These are phyloP conservation scores for Orussus abietinus DNA, from an alignment of 1,140 invertebrate genomes.

Conservation along the genomic window DNA sequence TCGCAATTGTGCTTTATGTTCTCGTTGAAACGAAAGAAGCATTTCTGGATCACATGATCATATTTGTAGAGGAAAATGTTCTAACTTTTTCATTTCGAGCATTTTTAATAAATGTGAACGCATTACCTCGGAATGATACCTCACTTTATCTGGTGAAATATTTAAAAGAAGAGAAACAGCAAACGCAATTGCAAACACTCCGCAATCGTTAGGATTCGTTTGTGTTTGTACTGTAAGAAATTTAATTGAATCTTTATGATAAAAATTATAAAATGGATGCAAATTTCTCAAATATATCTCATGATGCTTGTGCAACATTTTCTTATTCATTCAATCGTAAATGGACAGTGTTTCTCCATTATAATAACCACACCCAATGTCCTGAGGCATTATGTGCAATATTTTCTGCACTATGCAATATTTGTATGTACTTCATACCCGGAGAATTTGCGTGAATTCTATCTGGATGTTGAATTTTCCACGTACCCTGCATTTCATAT, in stretches of 20 bases:
- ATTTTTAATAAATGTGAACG: conserved; percentile 1
- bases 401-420: background rate
- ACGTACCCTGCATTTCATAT: too few species aligned
- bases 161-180: background rate
- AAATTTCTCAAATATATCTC: conserved; percentile 2
- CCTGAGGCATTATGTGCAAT: too few species aligned
- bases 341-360: conserved; percentile 5
- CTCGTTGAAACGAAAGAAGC: too few species aligned
- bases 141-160: background rate
- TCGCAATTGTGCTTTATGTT: too few species aligned
- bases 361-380: conserved; percentile 10
- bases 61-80: conserved; percentile 5
- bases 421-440: conserved; percentile 10
- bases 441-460: too few species aligned
- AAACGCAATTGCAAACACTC: conserved; percentile 9
- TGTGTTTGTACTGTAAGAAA: conserved; percentile 11
- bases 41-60: too few species aligned
- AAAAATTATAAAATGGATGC: conserved; percentile 7
- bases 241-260: background rate
- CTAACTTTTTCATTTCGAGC: background rate
- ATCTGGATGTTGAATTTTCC: too few species aligned
- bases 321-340: conserved; percentile 6
- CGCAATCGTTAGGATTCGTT: conserved; percentile 5
- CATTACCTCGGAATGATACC: background rate
- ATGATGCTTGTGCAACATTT: background rate